Conservation (phyloP, 2,888 invertebrate species). For the Periphyllus acericola region DNA sequence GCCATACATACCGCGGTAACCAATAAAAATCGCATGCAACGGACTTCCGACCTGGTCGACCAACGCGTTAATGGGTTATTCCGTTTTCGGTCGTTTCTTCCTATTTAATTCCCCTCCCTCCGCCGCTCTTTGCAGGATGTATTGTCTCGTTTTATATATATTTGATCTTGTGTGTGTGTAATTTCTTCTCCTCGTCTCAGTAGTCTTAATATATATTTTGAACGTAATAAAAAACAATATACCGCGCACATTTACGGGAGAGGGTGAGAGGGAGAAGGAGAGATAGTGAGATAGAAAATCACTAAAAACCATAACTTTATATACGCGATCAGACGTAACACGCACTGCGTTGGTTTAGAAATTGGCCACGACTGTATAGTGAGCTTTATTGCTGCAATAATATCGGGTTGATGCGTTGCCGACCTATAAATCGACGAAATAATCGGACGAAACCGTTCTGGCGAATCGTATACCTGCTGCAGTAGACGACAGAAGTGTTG, state of each 20-base stretch:
- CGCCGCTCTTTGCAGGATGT: neutral
- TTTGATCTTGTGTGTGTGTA: neutral
- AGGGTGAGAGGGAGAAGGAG: too few relatives aligned
- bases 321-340: neutral
- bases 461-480: neutral
- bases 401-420: neutral
- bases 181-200: neutral
- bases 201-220: neutral
- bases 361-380: too few relatives aligned
- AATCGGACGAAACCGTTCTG: neutral
- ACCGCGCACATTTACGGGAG: too few relatives aligned
- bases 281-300: neutral
- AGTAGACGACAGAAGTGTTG: too few relatives aligned
- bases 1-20: neutral
- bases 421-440: neutral
- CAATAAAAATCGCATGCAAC: constrained; percentile 30
- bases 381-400: neutral
- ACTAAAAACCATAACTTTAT: neutral
- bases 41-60: constrained; percentile 24
- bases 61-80: constrained; percentile 32
- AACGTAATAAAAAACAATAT: neutral
- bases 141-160: too few relatives aligned
- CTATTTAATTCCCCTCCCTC: neutral
- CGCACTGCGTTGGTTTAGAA: neutral
- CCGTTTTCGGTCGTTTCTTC: constrained; percentile 22